Conservation (phyloP, 2,797 vertebrate species). For the Danio kyathit region DNA sequence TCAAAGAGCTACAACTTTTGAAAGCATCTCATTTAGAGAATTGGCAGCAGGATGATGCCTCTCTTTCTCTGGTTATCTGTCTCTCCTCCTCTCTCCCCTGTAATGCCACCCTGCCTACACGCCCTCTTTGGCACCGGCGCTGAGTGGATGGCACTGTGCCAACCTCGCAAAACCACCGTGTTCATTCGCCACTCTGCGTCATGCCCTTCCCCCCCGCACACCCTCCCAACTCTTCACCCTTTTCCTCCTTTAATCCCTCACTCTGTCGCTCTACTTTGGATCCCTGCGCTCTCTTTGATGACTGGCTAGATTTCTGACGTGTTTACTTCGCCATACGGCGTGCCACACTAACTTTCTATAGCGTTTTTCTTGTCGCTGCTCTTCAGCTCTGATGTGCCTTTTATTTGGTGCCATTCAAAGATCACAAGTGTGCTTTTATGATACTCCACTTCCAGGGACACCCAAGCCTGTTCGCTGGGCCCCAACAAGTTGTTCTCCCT, state of each 20-base stretch:
- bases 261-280: slow-evolving; percentile 30
- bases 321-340: not conserved
- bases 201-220: slow-evolving; percentile 81
- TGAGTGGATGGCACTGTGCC: slow-evolving; percentile 99
- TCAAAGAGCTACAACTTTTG: slow-evolving; percentile 53
- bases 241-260: slow-evolving; percentile 49
- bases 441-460: slow-evolving; percentile 40
- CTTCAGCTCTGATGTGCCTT: slow-evolving; percentile 33
- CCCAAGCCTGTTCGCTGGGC: slow-evolving; percentile 53
- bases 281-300: slow-evolving; percentile 40
- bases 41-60: slow-evolving; percentile 69
- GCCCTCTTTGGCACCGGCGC: slow-evolving; percentile 91
- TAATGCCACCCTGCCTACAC: slow-evolving; percentile 79
- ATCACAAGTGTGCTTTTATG: slow-evolving; percentile 58
- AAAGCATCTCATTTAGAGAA: slow-evolving; percentile 50
- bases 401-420: slow-evolving; percentile 32
- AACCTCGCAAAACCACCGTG: slow-evolving; percentile 93
- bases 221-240: slow-evolving; percentile 49
- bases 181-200: slow-evolving; percentile 93
- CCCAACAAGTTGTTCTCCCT: slow-evolving; percentile 63
- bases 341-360: slow-evolving; percentile 29
- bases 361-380: slow-evolving; percentile 18
- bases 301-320: not conserved
- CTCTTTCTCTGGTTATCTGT: slow-evolving; percentile 77
- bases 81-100: slow-evolving; percentile 79